phyloP scores from a whole-genome alignment of 2,113 vertebrate species.

The Ceyx cyanopectus region DNA sequence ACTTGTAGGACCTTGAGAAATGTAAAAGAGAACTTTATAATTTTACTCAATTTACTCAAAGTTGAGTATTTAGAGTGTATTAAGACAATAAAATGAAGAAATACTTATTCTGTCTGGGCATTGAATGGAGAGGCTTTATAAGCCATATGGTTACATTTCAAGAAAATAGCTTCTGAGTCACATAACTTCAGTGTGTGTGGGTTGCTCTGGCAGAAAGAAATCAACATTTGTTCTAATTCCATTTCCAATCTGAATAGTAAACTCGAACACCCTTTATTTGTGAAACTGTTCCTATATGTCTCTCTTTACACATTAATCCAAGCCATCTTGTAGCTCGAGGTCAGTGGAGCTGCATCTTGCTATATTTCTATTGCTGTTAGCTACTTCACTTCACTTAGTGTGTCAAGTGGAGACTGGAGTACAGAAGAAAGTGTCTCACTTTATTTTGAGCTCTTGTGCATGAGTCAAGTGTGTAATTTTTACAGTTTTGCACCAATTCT shows the following conservation, averaged over 20 bases:
- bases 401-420: neutral
- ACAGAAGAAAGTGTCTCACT: neutral
- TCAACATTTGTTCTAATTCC: constrained; percentile 23
- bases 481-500: neutral
- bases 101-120: constrained; percentile 25
- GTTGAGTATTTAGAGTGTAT: neutral
- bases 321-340: neutral
- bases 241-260: constrained; percentile 18
- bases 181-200: constrained; percentile 17
- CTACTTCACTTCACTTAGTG: neutral
- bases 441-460: neutral
- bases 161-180: constrained; percentile 48
- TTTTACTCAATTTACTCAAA: neutral
- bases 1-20: neutral
- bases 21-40: too few species aligned
- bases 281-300: neutral
- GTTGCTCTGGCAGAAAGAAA: constrained; percentile 56
- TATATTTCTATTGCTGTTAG: neutral
- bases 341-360: fast-evolving
- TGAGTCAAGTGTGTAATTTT: neutral
- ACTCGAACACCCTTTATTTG: neutral
- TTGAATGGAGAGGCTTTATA: constrained; percentile 33
- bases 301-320: neutral
- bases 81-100: constrained; percentile 22
- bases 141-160: constrained; percentile 63